Evolutionary conservation across 2,888 invertebrate genomes (phyloP).

Genomic region (Eristalis arbustorum): DNA sequence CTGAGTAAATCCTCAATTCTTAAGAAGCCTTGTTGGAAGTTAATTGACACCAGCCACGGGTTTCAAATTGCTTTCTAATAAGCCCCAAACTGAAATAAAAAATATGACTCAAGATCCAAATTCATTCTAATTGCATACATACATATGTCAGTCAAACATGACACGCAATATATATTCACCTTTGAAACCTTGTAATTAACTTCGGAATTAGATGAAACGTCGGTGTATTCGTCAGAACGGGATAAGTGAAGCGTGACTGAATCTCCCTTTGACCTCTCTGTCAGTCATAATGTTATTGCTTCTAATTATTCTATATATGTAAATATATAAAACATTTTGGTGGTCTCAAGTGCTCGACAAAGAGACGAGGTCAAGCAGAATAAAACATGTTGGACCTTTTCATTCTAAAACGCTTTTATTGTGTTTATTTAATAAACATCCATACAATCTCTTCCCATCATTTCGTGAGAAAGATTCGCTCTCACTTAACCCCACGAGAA

Average conservation of each 20-base stretch:
- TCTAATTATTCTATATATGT: no score
- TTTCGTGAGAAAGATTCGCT: not conserved
- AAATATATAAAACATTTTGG: no score
- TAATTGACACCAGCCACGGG: not conserved
- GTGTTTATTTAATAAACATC: not conserved
- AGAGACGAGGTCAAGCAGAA: not conserved
- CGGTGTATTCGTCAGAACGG: no score
- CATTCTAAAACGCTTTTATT: not conserved
- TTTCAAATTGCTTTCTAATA: not conserved
- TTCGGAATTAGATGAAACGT: not conserved
- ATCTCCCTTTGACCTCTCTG: no score
- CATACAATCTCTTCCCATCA: not conserved
- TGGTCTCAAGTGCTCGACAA: not conserved
- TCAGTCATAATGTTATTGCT: no score
- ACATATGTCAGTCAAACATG: not conserved
- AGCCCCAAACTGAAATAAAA: not conserved
- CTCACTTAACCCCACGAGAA: conserved; percentile 37
- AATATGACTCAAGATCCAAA: no score
- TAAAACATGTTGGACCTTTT: not conserved
- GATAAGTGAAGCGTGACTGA: no score
- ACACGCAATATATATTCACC: not conserved
- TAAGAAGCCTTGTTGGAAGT: not conserved
- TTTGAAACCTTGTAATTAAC: not conserved
- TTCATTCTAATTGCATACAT: not conserved
- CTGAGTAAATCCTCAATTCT: not conserved